Evolutionary conservation across 2,888 invertebrate species (phyloP).

Genomic region (Dolichopus griseipennis): DNA sequence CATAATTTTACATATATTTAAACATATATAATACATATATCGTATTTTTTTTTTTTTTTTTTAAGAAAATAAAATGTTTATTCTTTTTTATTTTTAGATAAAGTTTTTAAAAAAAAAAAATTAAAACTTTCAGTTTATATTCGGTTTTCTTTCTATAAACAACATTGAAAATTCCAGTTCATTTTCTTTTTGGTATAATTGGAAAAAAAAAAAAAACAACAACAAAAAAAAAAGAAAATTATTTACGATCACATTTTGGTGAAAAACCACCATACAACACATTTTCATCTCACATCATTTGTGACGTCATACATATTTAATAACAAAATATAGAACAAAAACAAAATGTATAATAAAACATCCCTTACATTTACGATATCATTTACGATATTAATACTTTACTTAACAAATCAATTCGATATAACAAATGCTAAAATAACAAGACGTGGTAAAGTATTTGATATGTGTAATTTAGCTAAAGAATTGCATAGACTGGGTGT

Average conservation of each 20-base stretch:
- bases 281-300: not conserved
- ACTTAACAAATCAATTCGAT: not conserved
- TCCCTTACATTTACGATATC: not conserved
- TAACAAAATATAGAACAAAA: not conserved
- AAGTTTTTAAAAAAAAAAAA: not conserved
- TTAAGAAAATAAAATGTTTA: not conserved
- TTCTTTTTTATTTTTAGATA: not conserved
- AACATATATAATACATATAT: too few species aligned
- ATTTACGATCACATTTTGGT: not conserved
- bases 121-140: not conserved
- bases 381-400: not conserved
- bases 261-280: not conserved
- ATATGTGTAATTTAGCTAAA: constrained; percentile 34
- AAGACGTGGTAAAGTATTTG: constrained; percentile 25
- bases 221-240: too few species aligned
- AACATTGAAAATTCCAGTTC: not conserved
- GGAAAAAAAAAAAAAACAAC: too few species aligned
- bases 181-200: too few species aligned
- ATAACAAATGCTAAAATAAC: not conserved
- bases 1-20: too few species aligned
- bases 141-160: not conserved
- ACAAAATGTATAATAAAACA: not conserved
- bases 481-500: constrained; percentile 37
- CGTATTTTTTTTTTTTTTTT: too few species aligned
- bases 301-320: not conserved